Base-by-base conservation (phyloP, 2,888 invertebrate species). In the Elaeidobius kamerunicus region DNA sequence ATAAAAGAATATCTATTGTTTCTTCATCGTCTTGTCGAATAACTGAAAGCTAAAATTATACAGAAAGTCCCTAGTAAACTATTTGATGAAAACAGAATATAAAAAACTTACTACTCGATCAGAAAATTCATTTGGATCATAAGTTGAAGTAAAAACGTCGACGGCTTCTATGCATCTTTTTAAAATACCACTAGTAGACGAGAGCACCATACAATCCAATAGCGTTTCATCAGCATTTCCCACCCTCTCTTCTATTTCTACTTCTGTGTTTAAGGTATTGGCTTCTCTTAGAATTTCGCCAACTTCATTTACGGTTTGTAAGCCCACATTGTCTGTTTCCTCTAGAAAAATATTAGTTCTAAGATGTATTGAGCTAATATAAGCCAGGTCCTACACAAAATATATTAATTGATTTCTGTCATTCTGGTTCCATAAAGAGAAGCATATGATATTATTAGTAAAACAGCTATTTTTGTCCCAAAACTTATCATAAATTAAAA, bases 71-170 rank as follows among this genome's bases (percentile, higher is more conserved):
- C n/a, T n/a, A n/a, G n/a, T n/a, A n/a, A n/a, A n/a, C n/a, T n/a
- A n/a, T n/a, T n/a, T n/a, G n/a, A n/a, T n/a, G n/a, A n/a, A n/a
- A n/a, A n/a, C n/a, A n/a, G n/a, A n/a, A n/a, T n/a, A n/a, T n/a
- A 23, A 23, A 6, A 12, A 11, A 43, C 49, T 19, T 64, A 81
- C 79, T 59, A 80, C 73, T 61, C 76, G 75, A 15, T 64, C 58
- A 0, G 77, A 75, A 40, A 80, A 73, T 47, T 77, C 77, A 27
- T 70, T 70, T 11, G 70, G 69, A 55, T 79, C 76, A 55, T 80
- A 81, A 0, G 70, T 69, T 50, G 77, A 74, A 14, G 72, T 68
- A 53, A 76, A 75, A 19, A 69, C 62, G 60, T 71, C 67, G 7
- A 73, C 62, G 32, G 68, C 62, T 57, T 69, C 62, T 12, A 69